Evolutionary conservation across 2,888 invertebrate genomes (phyloP), one percentile per base, ranked within the genome.

Genomic region (Drosophila melanocephala): DNA sequence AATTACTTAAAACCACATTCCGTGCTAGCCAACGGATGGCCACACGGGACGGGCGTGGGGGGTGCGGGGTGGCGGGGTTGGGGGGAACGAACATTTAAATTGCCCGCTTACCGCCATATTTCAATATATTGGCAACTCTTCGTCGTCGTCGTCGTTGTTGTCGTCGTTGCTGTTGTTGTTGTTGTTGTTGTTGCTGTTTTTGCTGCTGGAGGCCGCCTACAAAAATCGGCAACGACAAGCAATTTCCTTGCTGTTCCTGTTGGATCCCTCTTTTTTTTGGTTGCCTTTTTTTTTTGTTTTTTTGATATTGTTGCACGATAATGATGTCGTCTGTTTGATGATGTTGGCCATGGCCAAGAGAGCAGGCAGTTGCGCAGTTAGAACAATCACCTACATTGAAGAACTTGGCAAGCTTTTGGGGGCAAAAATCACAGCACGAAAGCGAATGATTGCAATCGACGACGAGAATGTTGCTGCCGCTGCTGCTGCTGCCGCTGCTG

Each of bases 71-170:
- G 19, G 3, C 22, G 22, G 3, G 16, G 3, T 12, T 3, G 30
- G 28, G 57, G 28, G 19, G 5, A 30, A 42, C 12, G 77, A 77
- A 70, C 89, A 88, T 91, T 91, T 87, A 88, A 88, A 91, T 88
- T 87, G 91, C 83, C 71, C 91, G 91, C 88, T 91, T 89, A 85
- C 90, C 88, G 86, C 90, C 91, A 88, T 91, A 91, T 88, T 88
- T 88, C 91, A 89, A 88, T 88, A 91, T 87, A 85, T 85, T 83
- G 76, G 71, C 75, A 73, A 71, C 76, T 68, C 72, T 64, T 72
- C 58, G 70, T 52, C 33, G 51, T 44, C 33, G 37, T 35, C n/a
- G 52, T 14, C 1, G 52, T 28, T 30, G 35, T 32, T 10, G 33
- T 28, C 3, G 28, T 42, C 22, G 47, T 26, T n/a, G 57, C 30